Evolutionary conservation across 2,797 vertebrate species (phyloP), one percentile per base, ranked within the genome.

Genomic region (Gadopsis marmoratus): DNA sequence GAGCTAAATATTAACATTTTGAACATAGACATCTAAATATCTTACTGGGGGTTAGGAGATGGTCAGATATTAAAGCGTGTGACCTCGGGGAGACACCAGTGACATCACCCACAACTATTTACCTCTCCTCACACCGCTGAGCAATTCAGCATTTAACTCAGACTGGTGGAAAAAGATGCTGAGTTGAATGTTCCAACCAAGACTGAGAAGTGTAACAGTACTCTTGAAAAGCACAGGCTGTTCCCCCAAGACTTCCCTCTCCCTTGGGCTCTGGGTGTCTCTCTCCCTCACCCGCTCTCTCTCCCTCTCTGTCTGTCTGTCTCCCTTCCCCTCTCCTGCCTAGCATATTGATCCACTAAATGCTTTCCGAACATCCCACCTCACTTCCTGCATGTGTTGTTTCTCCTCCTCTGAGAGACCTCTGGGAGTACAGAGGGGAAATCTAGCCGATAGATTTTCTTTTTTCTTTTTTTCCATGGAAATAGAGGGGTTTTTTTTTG

Each of bases 351-450:
- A 93, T 95, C 89, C 84, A 39, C 88, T 94, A 93, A 90, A 94
- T 94, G 89, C 87, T 92, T 88, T 95, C 89, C 66, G 83, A 94
- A 93, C 85, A 87, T 88, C 89, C 92, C 80, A 87, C 82, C 91
- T 89, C 71, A 91, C 91, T 89, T 89, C 93, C 93, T 94, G 94
- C 87, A 88, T 81, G 88, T 92, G 93, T 92, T 93, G 93, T 95
- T 91, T 93, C 90, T 93, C 88, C 88, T 89, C 83, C 84, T 61
- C 84, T 75, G 91, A 71, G 81, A 81, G 93, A 91, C 92, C 78
- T 76, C 47, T 79, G 92, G 90, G 92, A 93, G 82, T 91, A 92
- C 92, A 89, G 87, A 78, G 86, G 81, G 89, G 71, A 91, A 92
- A 90, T 89, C 82, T 89, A 86, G 72, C 82, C 35, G 33, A 92